These are phyloP conservation scores for Brachyptera putata DNA, from an alignment of 2,888 invertebrate species.

Conservation along the genomic window DNA sequence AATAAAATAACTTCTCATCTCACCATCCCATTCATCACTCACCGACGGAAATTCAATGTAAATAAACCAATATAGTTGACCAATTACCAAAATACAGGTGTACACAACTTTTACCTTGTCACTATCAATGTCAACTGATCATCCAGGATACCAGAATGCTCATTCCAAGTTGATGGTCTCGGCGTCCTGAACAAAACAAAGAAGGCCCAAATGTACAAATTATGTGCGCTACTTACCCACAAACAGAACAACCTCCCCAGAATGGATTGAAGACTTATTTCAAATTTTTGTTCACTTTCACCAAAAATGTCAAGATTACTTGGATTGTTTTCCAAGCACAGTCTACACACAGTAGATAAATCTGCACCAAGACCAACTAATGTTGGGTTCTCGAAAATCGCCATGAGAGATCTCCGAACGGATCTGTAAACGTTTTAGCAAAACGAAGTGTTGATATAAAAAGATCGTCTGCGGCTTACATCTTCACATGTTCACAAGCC, in stretches of 20 bases:
- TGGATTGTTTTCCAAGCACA: slow-evolving; percentile 6
- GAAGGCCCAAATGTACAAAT: not conserved
- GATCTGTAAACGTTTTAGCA: too few relatives aligned
- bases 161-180: not conserved
- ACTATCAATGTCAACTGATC: not conserved
- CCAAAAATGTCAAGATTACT: slow-evolving; percentile 3
- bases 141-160: not conserved
- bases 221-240: not conserved
- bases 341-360: slow-evolving; percentile 3
- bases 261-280: not conserved
- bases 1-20: too few relatives aligned
- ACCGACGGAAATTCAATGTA: too few relatives aligned
- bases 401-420: too few relatives aligned
- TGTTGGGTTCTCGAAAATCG: not conserved
- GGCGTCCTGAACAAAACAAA: not conserved
- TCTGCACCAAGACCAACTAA: not conserved
- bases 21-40: too few relatives aligned
- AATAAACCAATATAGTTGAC: too few relatives aligned
- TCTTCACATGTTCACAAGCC: too few relatives aligned
- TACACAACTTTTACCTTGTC: not conserved
- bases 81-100: too few relatives aligned
- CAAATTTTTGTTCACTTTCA: not conserved
- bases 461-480: too few relatives aligned
- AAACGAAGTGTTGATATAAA: too few relatives aligned
- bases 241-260: slow-evolving; percentile 9